Evolutionary conservation across 2,113 vertebrate genomes (phyloP), one percentile per base, ranked within the genome.

Genomic region (Ceyx cyanopectus): DNA sequence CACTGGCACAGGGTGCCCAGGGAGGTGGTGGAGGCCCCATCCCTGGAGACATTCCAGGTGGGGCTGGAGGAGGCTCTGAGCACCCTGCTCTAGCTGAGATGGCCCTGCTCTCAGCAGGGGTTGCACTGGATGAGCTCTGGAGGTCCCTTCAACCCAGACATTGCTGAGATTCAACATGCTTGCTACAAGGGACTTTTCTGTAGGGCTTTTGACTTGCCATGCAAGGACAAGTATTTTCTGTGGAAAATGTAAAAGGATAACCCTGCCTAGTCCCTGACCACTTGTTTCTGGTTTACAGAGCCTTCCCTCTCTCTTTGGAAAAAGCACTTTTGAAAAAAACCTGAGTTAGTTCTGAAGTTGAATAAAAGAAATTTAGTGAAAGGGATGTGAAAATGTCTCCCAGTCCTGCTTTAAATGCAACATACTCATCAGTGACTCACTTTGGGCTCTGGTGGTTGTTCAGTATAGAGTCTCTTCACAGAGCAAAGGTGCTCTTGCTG

Each of bases 401-500:
- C 75, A 85, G 40, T 27, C 56, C 43, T 4, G 0, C 63, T 87
- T 70, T 80, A 37, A 77, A 76, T 46, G 56, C 19, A 67, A 12
- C 30, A 48, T 48, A 56, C 21, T 76, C 58, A 78, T 29, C 62
- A 54, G 66, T 76, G 43, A 58, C 15, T 89, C 62, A 30, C 41
- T 89, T 61, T 54, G 74, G 87, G 50, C 67, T 92, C 72, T 79
- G 67, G 26, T 86, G 60, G 18, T 69, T 85, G 41, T 21, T 77
- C 60, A 67, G 32, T 40, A 29, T 75, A 76, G 82, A 34, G 62
- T 93, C 88, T 92, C 83, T 54, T 81, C 54, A 68, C 27, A 92
- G 77, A 93, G 61, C 32, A 93, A 57, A 88, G 78, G 57, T 37
- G 53, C 41, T 79, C 29, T 85, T 78, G 87, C 67, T 91, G 89